Evolutionary conservation across 2,888 invertebrate species (phyloP), one percentile per base, ranked within the genome.

Genomic region (Drosophila austrosaltans): DNA sequence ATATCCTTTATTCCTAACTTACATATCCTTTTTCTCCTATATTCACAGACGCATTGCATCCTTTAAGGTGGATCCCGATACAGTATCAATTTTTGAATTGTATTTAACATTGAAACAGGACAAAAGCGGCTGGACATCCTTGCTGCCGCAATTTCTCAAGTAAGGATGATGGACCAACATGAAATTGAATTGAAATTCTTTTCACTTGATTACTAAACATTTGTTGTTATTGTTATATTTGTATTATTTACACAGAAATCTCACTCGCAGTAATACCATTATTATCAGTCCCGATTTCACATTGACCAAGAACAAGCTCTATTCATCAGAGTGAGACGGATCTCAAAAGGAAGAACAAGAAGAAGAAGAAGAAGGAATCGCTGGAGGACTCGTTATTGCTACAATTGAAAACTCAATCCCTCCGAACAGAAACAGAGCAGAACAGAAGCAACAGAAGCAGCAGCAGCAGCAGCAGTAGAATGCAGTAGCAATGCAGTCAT

Each of bases 221-320:
- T 16, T 16, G 16, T 16, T 36, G 0, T 32, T 32, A 32, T 32
- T 32, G 1, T 1, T 32, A 0, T 32, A 10, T 2, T 7, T 62
- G 2, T 25, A 54, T 3, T 36, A 7, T 16, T 30, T 63, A 79
- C 80, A 69, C 94, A 97, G 97, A 94, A 97, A 97, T 92, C 93
- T 97, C 89, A 96, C 97, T 81, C 95, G 96, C 93, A 95, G 96
- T 93, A 96, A 96, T 92, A 97, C 97, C 83, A 96, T 98, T 90
- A 95, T 97, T 93, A 96, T 98, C 92, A 96, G 97, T 93, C 96
- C 96, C 88, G 96, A 96, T 91, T 98, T 97, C 94, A 95, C 95
- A 91, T 94, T 98, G 93, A 96, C 96, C 92, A 98, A 98, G 94
- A 97, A 97, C 93, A 98, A 98, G 93, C 94, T 98, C 87, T 98